Evolutionary conservation across 2,797 vertebrate genomes (phyloP).

Genomic region (Myotis findleyi): DNA sequence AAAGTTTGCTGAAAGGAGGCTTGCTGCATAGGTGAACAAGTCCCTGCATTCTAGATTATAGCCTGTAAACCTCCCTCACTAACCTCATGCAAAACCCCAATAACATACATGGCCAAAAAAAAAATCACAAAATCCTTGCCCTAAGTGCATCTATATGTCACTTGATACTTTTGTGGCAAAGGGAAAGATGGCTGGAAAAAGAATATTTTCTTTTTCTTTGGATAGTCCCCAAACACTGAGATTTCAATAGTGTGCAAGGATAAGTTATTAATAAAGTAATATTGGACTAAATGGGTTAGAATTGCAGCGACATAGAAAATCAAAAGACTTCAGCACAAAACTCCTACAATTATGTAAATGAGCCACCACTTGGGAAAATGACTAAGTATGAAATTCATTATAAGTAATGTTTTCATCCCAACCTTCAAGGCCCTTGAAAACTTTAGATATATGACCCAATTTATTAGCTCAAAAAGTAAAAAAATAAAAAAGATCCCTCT

Average conservation of each 20-base stretch:
- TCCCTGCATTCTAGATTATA: not conserved
- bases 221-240: not conserved
- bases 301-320: constrained; percentile 40
- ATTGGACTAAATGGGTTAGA: not conserved
- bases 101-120: not conserved
- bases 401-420: constrained; percentile 67
- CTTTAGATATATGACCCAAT: constrained; percentile 47
- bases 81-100: not conserved
- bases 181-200: not conserved
- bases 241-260: not conserved
- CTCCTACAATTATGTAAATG: constrained; percentile 57
- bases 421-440: constrained; percentile 55
- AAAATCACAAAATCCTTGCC: constrained; percentile 17
- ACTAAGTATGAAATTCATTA: constrained; percentile 51
- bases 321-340: constrained; percentile 43
- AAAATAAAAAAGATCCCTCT: not conserved
- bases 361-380: constrained; percentile 50
- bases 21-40: not conserved
- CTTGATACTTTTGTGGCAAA: not conserved
- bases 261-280: constrained; percentile 40
- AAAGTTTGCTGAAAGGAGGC: not conserved
- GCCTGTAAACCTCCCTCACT: not conserved
- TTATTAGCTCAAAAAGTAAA: constrained; percentile 65
- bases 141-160: not conserved
- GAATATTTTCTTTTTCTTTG: not conserved